A percentile compares a stretch with the other conserved stretches of the same genome.
Evolutionary conservation across 1,140 invertebrate genomes (phyloP).

Genomic region (Arion vulgaris): DNA sequence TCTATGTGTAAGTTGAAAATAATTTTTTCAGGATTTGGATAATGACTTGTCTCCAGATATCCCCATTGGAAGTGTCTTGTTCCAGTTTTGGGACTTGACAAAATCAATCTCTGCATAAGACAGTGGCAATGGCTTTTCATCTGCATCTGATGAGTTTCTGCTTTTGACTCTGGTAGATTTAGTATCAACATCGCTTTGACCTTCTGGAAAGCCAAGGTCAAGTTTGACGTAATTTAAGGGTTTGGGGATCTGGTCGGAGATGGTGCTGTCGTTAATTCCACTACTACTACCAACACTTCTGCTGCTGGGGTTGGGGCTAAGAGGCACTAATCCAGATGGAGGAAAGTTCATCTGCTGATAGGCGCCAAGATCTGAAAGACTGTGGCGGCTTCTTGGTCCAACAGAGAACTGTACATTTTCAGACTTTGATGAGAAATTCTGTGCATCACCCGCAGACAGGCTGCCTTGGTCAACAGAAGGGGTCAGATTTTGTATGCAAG

Average conservation of each 20-base stretch:
- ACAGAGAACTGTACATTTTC: background rate
- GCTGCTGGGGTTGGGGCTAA: background rate
- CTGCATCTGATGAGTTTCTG: slow-evolving; percentile 51
- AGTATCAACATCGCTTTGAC: slow-evolving; percentile 3
- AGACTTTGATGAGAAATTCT: background rate
- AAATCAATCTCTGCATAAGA: slow-evolving; percentile 63
- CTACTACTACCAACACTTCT: background rate
- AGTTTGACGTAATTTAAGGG: slow-evolving; percentile 28
- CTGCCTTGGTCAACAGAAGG: background rate
- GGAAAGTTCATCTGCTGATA: slow-evolving; percentile 27
- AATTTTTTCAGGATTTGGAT: background rate
- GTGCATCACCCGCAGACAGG: background rate
- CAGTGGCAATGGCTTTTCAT: slow-evolving; percentile 47
- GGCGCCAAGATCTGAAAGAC: slow-evolving; percentile 24
- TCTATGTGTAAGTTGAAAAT: no score
- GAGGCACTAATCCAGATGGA: background rate
- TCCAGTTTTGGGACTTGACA: slow-evolving; percentile 47
- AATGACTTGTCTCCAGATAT: background rate
- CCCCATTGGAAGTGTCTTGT: background rate
- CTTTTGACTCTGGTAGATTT: slow-evolving; percentile 48
- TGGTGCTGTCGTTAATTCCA: background rate
- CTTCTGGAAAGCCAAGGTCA: slow-evolving; percentile 2
- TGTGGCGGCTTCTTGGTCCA: slow-evolving; percentile 16
- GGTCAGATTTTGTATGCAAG: slow-evolving; percentile 31
- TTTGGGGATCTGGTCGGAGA: background rate